Evolutionary conservation across 2,888 invertebrate genomes (phyloP), one percentile per base, ranked within the genome.

Genomic region (Galeopsomyia nigrocyanea): DNA sequence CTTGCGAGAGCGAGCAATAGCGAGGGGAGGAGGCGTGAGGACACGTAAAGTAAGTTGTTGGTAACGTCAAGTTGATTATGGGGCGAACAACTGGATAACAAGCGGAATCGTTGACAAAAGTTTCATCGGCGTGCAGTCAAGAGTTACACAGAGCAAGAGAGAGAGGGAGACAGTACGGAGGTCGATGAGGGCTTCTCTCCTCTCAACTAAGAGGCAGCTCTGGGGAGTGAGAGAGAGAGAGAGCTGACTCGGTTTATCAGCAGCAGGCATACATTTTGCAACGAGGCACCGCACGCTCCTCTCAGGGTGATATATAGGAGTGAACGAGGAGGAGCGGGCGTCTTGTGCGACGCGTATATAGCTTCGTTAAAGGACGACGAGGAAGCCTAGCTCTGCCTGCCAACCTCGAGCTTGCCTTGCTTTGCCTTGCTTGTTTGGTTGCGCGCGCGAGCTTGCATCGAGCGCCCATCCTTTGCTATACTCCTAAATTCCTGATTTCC

Each of bases 251-350:
- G 80, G 79, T 82, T 83, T 83, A 83, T 83, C 82, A 80, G 80
- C 77, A 78, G 78, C 75, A 80, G 80, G 80, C 80, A 81, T 82
- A 81, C 79, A 83, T 84, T 84, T 83, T 82, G 81, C 80, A 80
- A 77, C 79, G 39, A 39, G 39, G 79, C 50, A 60, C 17, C 68
- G 68, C 77, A 79, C 50, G 65, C 16, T 13, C 39, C 10, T 78
- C 76, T 80, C 26, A 5, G 3, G 26, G 3, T 5, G 80, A 81
- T 79, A 79, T 78, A 81, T 39, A 39, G 79, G n/a, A n/a, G n/a
- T n/a, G n/a, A n/a, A n/a, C n/a, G n/a, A n/a, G 78, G 26, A 65
- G 68, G 76, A 74, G 67, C 53, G 60, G 57, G 71, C 77, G 77
- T 80, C 75, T 77, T 76, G 78, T 5, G 13, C 78, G 75, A 77